Evolutionary conservation across 2,888 invertebrate species (phyloP).

Genomic region (Hybos culiciformis): DNA sequence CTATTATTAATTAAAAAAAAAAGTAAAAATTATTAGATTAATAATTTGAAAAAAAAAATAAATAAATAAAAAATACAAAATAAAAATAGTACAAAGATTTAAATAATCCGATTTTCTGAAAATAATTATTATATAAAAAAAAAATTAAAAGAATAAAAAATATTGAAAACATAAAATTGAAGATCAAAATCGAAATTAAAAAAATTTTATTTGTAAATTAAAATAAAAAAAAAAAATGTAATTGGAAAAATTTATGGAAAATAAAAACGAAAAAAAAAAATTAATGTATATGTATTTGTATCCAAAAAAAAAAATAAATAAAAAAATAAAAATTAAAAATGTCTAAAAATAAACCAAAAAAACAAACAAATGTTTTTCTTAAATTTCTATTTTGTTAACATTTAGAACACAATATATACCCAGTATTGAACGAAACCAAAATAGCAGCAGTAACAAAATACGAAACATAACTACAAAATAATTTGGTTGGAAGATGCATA

Average conservation of each 20-base stretch:
- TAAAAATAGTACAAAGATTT: background rate
- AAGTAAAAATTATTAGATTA: too few relatives aligned
- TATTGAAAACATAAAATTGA: background rate
- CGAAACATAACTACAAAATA: too few relatives aligned
- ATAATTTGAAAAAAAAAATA: too few relatives aligned
- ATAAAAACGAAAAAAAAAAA: conserved; percentile 5
- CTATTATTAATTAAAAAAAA: too few relatives aligned
- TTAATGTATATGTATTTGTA: conserved; percentile 11
- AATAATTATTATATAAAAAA: background rate
- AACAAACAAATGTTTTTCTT: background rate
- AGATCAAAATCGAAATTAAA: background rate
- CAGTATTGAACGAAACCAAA: too few relatives aligned
- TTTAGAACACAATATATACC: too few relatives aligned
- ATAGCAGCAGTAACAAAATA: too few relatives aligned
- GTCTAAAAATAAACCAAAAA: background rate
- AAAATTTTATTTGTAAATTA: background rate
- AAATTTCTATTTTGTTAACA: too few relatives aligned
- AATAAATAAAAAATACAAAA: too few relatives aligned
- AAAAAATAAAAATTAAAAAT: conserved; percentile 4
- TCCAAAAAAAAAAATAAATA: conserved; percentile 9
- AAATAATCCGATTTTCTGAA: background rate
- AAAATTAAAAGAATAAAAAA: background rate
- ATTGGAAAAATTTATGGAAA: background rate
- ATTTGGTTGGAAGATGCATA: too few relatives aligned
- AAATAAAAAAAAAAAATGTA: background rate